Percentiles rank a stretch among this genome's conserved stretches.
Evolutionary conservation across 2,113 vertebrate species (phyloP).

Genomic region (Ciconia stormi): DNA sequence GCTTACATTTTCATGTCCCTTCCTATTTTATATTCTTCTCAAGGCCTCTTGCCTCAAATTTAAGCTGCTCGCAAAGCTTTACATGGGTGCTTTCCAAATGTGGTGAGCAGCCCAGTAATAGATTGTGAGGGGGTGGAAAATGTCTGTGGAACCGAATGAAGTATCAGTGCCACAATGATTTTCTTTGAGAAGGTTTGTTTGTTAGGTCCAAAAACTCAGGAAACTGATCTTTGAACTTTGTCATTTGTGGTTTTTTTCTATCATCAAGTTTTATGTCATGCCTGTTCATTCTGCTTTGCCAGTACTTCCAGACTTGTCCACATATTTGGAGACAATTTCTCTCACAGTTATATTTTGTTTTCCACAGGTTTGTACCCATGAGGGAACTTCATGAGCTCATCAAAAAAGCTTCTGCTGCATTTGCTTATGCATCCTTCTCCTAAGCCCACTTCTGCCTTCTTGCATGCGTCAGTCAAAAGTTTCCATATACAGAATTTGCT

Average conservation of each 20-base stretch:
- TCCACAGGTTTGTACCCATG: not conserved
- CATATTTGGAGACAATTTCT: not conserved
- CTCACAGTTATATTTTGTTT: not conserved
- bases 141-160: not conserved
- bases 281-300: not conserved
- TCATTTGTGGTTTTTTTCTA: not conserved
- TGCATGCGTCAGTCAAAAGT: not conserved
- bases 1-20: not conserved
- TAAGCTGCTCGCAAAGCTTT: not conserved
- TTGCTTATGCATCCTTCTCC: not conserved
- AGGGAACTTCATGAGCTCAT: not conserved
- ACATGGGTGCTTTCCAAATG: not conserved
- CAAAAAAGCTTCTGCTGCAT: not conserved
- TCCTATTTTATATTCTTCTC: not conserved
- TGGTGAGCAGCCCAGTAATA: not conserved
- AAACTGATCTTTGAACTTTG: not conserved
- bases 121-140: constrained; percentile 1
- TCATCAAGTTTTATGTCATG: not conserved
- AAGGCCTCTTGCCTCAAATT: not conserved
- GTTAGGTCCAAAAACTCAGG: not conserved
- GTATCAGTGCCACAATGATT: not conserved
- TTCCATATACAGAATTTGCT: not conserved
- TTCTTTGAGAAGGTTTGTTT: not conserved
- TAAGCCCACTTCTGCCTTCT: not conserved
- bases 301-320: not conserved